Percentiles rank a stretch among this genome's conserved stretches.
These are phyloP conservation scores for Galbula dea DNA, from an alignment of 2,113 vertebrate species.

Conservation along the genomic window DNA sequence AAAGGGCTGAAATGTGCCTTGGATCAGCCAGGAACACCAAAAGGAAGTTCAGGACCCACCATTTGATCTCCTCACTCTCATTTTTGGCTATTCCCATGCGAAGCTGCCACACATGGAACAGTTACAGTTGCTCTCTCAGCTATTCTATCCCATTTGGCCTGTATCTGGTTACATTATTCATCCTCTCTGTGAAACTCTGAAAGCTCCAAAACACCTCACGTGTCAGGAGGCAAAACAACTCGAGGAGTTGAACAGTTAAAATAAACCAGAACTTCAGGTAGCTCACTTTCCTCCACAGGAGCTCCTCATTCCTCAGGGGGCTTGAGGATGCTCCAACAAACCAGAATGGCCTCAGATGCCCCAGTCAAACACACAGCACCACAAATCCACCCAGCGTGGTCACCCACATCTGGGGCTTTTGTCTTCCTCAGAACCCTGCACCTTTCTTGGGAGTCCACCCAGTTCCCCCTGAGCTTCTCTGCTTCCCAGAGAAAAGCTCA, in stretches of 20 bases:
- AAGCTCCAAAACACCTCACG: background rate
- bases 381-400: fast-evolving
- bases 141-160: background rate
- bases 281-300: background rate
- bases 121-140: background rate
- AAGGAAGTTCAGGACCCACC: fast-evolving
- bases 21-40: background rate
- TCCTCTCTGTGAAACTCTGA: background rate
- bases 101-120: fast-evolving
- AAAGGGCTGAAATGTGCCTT: background rate
- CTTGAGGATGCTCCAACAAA: background rate
- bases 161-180: background rate
- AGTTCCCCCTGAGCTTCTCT: background rate
- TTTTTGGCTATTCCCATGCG: background rate
- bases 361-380: no score
- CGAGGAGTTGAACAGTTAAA: background rate
- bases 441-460: background rate
- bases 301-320: background rate
- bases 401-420: background rate
- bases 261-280: background rate
- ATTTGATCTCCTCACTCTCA: fast-evolving
- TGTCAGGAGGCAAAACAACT: background rate
- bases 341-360: background rate
- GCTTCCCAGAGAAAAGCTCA: background rate
- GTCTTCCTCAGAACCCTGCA: background rate